phyloP scores from a whole-genome alignment of 2,797 vertebrate genomes.

The Balearica regulorum region DNA sequence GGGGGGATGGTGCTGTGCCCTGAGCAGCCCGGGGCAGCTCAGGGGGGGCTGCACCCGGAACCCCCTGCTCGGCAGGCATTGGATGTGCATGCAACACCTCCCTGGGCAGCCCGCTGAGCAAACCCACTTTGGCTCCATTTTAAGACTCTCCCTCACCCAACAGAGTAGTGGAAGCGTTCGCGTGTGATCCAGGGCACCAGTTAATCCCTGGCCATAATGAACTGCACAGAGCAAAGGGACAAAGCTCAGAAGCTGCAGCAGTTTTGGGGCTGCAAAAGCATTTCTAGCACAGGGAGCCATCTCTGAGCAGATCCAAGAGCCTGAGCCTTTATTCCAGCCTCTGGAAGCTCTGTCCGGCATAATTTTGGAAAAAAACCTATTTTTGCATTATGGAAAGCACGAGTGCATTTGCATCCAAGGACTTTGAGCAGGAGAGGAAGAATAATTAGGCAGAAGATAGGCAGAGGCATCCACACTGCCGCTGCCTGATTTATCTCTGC shows the following conservation, averaged over 20 bases:
- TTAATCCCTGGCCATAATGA: background rate
- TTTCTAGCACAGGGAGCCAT: background rate
- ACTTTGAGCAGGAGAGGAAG: background rate
- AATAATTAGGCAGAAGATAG: background rate
- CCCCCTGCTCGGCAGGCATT: accelerated
- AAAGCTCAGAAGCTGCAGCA: background rate
- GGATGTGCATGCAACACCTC: accelerated
- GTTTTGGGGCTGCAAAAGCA: background rate
- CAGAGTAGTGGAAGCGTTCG: background rate
- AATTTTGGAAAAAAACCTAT: background rate
- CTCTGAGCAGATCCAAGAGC: background rate
- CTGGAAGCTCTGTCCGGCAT: background rate
- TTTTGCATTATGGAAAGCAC: background rate
- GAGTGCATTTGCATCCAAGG: background rate
- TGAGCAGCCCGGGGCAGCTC: background rate
- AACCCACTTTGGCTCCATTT: background rate
- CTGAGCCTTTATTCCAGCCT: background rate
- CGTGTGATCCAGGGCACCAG: background rate
- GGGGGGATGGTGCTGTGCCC: background rate
- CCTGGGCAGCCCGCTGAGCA: background rate
- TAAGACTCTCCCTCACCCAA: background rate
- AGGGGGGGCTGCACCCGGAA: background rate
- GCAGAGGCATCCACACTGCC: background rate
- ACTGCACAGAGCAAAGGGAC: background rate
- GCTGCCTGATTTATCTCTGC: background rate